Conservation (phyloP, 2,113 vertebrate species). For the Chascanopsetta lugubris region DNA sequence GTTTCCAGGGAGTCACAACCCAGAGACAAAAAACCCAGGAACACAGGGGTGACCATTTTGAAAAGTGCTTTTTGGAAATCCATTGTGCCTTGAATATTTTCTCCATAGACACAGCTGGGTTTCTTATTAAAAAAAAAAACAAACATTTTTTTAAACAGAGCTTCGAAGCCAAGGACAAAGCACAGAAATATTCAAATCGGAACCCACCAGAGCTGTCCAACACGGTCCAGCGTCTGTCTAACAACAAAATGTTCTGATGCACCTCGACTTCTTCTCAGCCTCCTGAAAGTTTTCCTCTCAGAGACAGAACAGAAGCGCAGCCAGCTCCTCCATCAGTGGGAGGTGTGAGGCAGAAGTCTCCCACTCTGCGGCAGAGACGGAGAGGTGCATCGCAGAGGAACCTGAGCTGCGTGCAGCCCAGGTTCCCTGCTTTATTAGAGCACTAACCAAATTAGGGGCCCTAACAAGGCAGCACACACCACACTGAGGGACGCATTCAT, state of each 20-base stretch:
- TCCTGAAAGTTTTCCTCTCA: not conserved
- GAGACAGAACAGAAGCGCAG: slow-evolving; percentile 18
- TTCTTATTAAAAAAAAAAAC: no score
- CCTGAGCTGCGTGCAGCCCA: slow-evolving; percentile 53
- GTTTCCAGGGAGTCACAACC: no score
- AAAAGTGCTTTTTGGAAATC: no score
- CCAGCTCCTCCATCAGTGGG: slow-evolving; percentile 2
- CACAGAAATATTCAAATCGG: no score
- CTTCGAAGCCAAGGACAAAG: no score
- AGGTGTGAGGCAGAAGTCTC: slow-evolving; percentile 10
- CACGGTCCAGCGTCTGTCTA: no score
- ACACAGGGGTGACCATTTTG: no score
- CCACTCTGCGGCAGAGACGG: not conserved
- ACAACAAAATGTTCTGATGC: not conserved
- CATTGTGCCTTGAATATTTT: no score
- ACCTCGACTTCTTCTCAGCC: not conserved
- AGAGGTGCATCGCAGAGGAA: slow-evolving; percentile 15
- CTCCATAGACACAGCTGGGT: no score
- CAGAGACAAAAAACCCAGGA: no score
- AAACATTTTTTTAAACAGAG: no score
- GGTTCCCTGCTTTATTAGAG: slow-evolving; percentile 68
- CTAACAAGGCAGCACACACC: slow-evolving; percentile 69
- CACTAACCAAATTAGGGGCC: slow-evolving; percentile 67
- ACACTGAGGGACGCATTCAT: slow-evolving; percentile 66
- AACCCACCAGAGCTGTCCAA: no score